Conservation (phyloP, 2,888 invertebrate species). For the Hypsopygia costalis region DNA sequence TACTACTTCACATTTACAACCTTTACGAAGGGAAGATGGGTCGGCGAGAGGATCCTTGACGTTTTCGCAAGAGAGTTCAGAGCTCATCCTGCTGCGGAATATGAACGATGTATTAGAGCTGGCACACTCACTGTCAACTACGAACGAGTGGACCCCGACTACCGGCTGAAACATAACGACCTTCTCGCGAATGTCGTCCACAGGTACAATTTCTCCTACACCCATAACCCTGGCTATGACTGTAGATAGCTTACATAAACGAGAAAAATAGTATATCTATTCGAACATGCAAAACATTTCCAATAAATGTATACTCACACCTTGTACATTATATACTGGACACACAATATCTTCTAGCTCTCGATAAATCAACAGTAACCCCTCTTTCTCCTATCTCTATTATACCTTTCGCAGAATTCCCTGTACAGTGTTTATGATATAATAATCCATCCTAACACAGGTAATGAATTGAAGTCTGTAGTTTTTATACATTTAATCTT, state of each 20-base stretch:
- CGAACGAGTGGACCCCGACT: slow-evolving; percentile 94
- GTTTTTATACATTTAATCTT: slow-evolving; percentile 1
- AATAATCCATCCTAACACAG: background rate
- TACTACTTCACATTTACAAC: slow-evolving; percentile 98
- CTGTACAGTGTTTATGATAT: slow-evolving; percentile 7
- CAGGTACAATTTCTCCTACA: slow-evolving; percentile 82
- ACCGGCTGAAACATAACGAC: slow-evolving; percentile 95
- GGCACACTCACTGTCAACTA: slow-evolving; percentile 97
- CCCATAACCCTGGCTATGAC: slow-evolving; percentile 14
- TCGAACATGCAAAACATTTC: background rate
- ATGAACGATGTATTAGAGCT: slow-evolving; percentile 93
- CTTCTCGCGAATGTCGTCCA: slow-evolving; percentile 95
- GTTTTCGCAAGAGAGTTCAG: slow-evolving; percentile 96
- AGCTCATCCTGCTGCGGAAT: slow-evolving; percentile 95
- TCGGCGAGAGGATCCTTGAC: slow-evolving; percentile 94
- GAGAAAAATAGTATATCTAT: background rate
- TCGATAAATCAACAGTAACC: slow-evolving; percentile 32
- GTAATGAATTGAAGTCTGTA: slow-evolving; percentile 1
- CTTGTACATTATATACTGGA: slow-evolving; percentile 20
- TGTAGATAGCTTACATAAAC: slow-evolving; percentile 30
- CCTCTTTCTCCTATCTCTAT: slow-evolving; percentile 37
- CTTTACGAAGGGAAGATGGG: slow-evolving; percentile 98
- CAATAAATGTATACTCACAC: slow-evolving; percentile 12
- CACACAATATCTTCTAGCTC: slow-evolving; percentile 24
- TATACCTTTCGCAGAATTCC: slow-evolving; percentile 20